Percentiles rank a stretch among this genome's conserved stretches.
These are phyloP conservation scores for Anniella stebbinsi DNA, from an alignment of 2,797 vertebrate species.

Conservation along the genomic window DNA sequence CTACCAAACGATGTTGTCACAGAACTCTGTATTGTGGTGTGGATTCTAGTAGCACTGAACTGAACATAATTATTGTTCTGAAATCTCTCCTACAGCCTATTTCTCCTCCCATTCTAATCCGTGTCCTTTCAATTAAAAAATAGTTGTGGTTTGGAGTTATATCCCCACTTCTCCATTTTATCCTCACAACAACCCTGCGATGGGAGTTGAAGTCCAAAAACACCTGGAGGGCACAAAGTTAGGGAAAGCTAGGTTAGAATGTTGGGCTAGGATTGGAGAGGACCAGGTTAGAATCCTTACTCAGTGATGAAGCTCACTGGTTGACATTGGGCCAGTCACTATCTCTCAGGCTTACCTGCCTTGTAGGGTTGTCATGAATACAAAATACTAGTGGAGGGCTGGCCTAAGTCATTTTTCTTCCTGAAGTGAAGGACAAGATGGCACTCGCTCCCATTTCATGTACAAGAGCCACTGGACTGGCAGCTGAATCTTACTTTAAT, in stretches of 20 bases:
- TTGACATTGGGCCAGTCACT: too few relatives aligned
- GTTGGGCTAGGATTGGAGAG: neutral
- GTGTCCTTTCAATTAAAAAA: too few relatives aligned
- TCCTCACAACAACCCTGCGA: too few relatives aligned
- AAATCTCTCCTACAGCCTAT: neutral
- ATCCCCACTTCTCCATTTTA: too few relatives aligned
- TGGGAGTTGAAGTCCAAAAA: neutral
- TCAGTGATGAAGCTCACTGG: neutral
- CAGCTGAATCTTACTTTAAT: too few relatives aligned
- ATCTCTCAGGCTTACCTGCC: too few relatives aligned
- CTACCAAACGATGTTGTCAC: neutral
- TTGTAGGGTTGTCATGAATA: too few relatives aligned
- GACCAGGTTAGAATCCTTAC: neutral
- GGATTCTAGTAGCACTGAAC: too few relatives aligned
- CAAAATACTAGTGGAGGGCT: too few relatives aligned
- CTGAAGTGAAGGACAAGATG: too few relatives aligned
- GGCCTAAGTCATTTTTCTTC: neutral
- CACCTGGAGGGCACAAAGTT: neutral
- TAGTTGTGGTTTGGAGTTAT: neutral
- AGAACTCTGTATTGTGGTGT: neutral
- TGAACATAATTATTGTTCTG: neutral
- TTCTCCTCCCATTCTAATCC: neutral
- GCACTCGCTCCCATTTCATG: too few relatives aligned
- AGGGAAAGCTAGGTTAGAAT: neutral
- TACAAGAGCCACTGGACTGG: too few relatives aligned